Evolutionary conservation across 2,113 vertebrate genomes (phyloP).

Genomic region (Etia nguti): DNA sequence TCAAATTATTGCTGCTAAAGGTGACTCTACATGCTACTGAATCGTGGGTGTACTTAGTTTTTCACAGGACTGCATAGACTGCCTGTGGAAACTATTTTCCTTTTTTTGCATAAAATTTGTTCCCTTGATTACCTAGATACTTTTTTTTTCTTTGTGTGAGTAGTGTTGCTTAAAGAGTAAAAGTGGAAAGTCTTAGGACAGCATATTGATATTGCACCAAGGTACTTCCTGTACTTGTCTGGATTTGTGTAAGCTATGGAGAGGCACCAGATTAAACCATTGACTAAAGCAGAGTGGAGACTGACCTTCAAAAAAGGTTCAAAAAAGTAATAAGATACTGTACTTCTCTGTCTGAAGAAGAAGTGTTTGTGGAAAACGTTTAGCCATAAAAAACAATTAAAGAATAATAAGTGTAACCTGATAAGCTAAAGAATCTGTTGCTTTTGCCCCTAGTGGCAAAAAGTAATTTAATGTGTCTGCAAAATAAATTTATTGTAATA

Average conservation of each 20-base stretch:
- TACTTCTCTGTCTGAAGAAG: not conserved
- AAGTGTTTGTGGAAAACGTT: not conserved
- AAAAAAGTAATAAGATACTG: not conserved
- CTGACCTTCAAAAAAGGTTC: not conserved
- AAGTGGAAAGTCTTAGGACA: not conserved
- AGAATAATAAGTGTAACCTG: not conserved
- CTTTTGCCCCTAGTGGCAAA: not conserved
- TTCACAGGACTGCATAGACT: not conserved
- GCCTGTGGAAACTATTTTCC: not conserved
- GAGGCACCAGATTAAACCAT: not conserved
- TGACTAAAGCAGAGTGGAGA: not conserved
- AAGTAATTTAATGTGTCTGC: not conserved
- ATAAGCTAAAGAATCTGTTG: not conserved
- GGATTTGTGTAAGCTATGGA: not conserved
- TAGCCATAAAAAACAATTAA: not conserved
- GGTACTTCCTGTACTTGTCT: not conserved
- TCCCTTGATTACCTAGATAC: not conserved
- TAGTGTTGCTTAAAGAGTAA: not conserved
- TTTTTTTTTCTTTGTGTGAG: fast-evolving
- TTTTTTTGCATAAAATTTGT: not conserved
- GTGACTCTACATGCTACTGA: not conserved
- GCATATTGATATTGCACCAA: not conserved
- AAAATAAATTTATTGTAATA: fast-evolving
- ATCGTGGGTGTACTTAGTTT: not conserved
- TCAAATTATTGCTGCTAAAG: not conserved